A percentile compares a stretch with the other conserved stretches of the same genome.
Conservation (phyloP, 37 sponge, comb jelly and placozoan genomes). For the Ianthella basta region DNA sequence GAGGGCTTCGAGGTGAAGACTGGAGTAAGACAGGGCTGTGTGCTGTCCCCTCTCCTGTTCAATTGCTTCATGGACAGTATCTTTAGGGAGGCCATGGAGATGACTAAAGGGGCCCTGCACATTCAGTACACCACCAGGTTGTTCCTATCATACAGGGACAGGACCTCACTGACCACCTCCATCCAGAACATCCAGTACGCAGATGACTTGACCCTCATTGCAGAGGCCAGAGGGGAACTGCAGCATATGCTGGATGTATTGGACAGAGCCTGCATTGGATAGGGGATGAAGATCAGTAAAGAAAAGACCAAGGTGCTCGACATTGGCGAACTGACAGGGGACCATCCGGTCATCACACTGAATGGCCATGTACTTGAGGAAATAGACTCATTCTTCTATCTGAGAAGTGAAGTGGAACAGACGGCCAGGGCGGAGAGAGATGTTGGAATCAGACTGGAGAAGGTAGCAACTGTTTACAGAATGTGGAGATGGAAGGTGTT, state of each 20-base stretch:
- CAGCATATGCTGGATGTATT: slow-evolving; percentile 13
- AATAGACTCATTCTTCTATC: slow-evolving; percentile 7
- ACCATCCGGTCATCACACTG: slow-evolving; percentile 2
- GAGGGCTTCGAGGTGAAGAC: too few relatives aligned
- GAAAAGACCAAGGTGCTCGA: slow-evolving; percentile 20
- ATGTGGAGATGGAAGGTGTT: slow-evolving; percentile 26
- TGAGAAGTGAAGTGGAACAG: slow-evolving; percentile 28
- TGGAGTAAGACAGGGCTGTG: too few relatives aligned
- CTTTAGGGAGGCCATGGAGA: too few relatives aligned
- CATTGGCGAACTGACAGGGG: not conserved
- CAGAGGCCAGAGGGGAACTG: not conserved
- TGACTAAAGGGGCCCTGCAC: too few relatives aligned
- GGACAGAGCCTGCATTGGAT: not conserved
- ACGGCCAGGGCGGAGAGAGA: not conserved
- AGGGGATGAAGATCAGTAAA: slow-evolving; percentile 12
- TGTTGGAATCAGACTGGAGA: slow-evolving; percentile 5
- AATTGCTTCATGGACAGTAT: too few relatives aligned
- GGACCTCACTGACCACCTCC: not conserved
- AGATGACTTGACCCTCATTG: slow-evolving; percentile 18
- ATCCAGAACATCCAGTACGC: slow-evolving; percentile 18
- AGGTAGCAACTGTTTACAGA: slow-evolving; percentile 1
- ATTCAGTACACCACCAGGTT: too few relatives aligned
- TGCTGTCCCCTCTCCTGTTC: too few relatives aligned
- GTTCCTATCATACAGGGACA: slow-evolving; percentile 28
- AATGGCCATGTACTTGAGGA: slow-evolving; percentile 1